Evolutionary conservation across 2,113 vertebrate genomes (phyloP).

Genomic region (Melanerpes formicivorus): DNA sequence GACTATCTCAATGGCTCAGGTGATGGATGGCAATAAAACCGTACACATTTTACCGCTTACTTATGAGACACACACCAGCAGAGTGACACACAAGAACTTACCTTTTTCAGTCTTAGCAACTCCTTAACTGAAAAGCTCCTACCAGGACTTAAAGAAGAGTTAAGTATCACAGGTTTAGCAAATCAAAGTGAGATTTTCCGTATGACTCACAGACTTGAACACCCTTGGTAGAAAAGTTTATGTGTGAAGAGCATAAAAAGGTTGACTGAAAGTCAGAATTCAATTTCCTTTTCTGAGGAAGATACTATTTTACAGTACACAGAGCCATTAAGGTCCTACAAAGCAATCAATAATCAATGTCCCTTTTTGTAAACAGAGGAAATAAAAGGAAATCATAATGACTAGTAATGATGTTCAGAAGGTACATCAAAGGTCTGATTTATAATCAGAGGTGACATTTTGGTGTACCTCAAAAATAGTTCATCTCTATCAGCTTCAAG

Average conservation of each 20-base stretch:
- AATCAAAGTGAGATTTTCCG: background rate
- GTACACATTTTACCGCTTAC: background rate
- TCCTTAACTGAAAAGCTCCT: background rate
- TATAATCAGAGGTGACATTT: background rate
- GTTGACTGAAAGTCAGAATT: conserved; percentile 17
- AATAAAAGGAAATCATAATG: conserved; percentile 12
- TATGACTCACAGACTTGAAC: background rate
- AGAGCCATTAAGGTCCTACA: conserved; percentile 5
- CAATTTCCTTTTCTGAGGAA: conserved; percentile 18
- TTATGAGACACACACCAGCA: background rate
- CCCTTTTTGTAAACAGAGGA: background rate
- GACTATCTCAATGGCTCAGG: rapidly evolving
- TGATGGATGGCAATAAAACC: background rate
- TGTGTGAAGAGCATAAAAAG: background rate
- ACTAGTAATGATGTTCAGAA: background rate
- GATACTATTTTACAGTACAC: background rate
- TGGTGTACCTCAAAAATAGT: background rate
- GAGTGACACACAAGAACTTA: background rate
- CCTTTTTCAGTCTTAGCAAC: background rate
- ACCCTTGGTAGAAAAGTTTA: background rate
- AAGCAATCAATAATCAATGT: conserved; percentile 19
- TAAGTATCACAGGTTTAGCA: background rate
- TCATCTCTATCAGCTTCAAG: background rate
- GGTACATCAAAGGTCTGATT: background rate
- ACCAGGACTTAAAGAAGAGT: background rate